A percentile compares a stretch with the other conserved stretches of the same genome.
Conservation (phyloP, 2,888 invertebrate genomes). For the Merodon equestris region DNA sequence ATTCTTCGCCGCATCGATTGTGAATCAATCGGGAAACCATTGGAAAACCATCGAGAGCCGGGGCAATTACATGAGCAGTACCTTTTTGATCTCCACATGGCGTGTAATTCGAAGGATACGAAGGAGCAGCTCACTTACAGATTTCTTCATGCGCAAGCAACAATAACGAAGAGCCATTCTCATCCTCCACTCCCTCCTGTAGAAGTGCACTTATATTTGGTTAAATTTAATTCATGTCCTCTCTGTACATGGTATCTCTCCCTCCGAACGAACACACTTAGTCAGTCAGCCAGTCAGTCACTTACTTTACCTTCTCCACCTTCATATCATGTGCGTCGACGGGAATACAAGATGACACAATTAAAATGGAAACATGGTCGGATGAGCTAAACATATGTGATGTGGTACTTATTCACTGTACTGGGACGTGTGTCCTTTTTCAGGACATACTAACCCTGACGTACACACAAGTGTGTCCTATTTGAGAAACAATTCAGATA, state of each 20-base stretch:
- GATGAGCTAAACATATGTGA: constrained; percentile 59
- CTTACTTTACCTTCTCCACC: background rate
- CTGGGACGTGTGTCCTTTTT: constrained; percentile 52
- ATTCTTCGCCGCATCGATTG: constrained; percentile 48
- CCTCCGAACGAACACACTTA: constrained; percentile 44
- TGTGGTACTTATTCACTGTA: constrained; percentile 7
- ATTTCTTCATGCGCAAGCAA: constrained; percentile 63
- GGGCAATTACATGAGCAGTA: constrained; percentile 24
- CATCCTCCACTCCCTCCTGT: no score
- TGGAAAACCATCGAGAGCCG: no score
- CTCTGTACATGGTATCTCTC: constrained; percentile 19
- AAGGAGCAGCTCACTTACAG: constrained; percentile 42
- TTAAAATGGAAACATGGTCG: constrained; percentile 62
- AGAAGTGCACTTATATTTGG: constrained; percentile 58
- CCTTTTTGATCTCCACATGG: constrained; percentile 61
- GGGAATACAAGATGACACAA: constrained; percentile 68
- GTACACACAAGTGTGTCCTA: constrained; percentile 41
- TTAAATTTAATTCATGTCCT: constrained; percentile 65
- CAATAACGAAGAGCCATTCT: constrained; percentile 18
- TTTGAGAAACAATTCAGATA: constrained; percentile 66
- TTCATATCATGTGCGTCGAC: constrained; percentile 43
- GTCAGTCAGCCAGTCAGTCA: background rate
- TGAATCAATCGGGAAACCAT: no score
- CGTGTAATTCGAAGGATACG: constrained; percentile 60
- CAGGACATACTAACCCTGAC: background rate